These are phyloP conservation scores for Callitettix versicolor DNA, from an alignment of 1,140 invertebrate species.

Conservation along the genomic window DNA sequence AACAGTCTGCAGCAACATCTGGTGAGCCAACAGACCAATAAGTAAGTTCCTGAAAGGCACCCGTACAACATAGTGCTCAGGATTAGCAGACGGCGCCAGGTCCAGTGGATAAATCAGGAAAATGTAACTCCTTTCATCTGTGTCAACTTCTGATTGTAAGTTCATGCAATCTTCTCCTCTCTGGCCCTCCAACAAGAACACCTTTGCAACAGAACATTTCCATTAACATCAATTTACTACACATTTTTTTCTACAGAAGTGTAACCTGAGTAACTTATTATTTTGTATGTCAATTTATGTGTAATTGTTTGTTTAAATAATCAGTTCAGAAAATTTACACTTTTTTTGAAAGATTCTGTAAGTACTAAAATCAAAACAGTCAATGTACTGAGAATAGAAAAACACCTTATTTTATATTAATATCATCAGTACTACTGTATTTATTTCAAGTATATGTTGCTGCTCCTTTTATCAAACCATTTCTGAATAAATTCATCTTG, in stretches of 20 bases:
- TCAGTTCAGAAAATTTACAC: no score
- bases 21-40: constrained; percentile 78
- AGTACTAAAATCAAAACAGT: no score
- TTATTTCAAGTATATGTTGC: no score
- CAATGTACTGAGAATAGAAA: no score
- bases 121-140: constrained; percentile 70
- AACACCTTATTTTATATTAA: no score
- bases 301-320: no score
- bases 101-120: constrained; percentile 78
- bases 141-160: constrained; percentile 27
- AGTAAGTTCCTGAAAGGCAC: constrained; percentile 79
- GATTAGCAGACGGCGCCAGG: constrained; percentile 55
- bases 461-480: no score
- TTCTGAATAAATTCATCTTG: no score
- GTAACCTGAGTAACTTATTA: not conserved
- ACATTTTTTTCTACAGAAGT: not conserved
- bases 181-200: constrained; percentile 56
- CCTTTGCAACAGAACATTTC: constrained; percentile 35
- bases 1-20: constrained; percentile 82
- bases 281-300: not conserved
- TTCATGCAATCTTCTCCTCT: constrained; percentile 31
- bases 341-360: no score
- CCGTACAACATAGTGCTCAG: constrained; percentile 66
- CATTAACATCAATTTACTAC: not conserved
- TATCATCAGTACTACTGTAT: no score